Percentiles rank a stretch among this genome's conserved stretches.
These are phyloP conservation scores for Brachionus calyciflorus DNA, from an alignment of 1,140 invertebrate genomes.

Conservation along the genomic window DNA sequence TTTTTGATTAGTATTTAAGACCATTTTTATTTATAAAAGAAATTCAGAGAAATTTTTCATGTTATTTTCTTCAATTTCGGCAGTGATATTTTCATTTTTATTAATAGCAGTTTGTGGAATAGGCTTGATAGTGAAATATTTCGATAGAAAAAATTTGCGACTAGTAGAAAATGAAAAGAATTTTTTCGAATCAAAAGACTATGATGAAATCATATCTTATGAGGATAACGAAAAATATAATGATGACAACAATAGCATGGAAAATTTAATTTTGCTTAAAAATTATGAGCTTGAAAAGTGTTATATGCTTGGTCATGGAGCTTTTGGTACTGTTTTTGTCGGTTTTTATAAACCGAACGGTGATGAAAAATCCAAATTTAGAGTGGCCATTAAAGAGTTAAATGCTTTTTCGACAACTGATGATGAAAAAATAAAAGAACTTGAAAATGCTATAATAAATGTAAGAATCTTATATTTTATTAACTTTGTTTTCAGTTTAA, in stretches of 20 bases:
- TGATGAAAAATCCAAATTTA: background rate
- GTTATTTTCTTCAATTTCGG: no score
- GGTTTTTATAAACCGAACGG: constrained; percentile 4
- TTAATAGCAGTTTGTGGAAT: no score
- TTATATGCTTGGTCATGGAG: constrained; percentile 37
- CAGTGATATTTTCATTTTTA: no score
- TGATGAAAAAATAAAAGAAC: constrained; percentile 30
- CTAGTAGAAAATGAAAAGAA: background rate
- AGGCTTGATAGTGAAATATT: no score
- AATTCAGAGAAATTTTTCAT: no score
- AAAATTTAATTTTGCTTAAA: background rate
- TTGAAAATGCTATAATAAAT: constrained; percentile 29
- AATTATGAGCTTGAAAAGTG: constrained; percentile 16
- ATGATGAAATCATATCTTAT: background rate
- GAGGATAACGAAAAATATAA: constrained; percentile 3
- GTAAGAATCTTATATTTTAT: constrained; percentile 7
- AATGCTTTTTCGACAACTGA: background rate
- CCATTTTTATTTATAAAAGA: no score
- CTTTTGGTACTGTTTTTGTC: constrained; percentile 42
- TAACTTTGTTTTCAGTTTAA: no score
- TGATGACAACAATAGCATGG: no score
- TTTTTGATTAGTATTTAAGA: no score
- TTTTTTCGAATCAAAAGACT: background rate
- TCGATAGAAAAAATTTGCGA: no score
- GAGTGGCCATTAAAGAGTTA: constrained; percentile 41